Evolutionary conservation across 2,113 vertebrate species (phyloP).

Genomic region (Cardinalis cardinalis): DNA sequence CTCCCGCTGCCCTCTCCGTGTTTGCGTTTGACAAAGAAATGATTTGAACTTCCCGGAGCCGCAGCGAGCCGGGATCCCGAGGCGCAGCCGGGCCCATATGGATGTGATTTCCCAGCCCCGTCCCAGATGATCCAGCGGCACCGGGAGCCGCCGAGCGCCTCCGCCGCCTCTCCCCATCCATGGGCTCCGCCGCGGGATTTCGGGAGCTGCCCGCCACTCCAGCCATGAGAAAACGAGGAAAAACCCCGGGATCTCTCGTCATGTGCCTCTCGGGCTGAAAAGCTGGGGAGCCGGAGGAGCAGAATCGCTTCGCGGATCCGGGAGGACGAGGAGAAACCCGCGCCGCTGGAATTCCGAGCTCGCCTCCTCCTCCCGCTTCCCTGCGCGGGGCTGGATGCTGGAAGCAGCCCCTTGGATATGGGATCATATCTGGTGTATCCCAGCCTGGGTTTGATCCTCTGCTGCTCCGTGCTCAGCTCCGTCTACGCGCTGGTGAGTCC

Average conservation of each 20-base stretch:
- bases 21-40: slow-evolving; percentile 68
- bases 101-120: slow-evolving; percentile 86
- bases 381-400: slow-evolving; percentile 62
- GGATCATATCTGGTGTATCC: slow-evolving; percentile 81
- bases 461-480: slow-evolving; percentile 77
- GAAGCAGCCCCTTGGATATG: slow-evolving; percentile 80
- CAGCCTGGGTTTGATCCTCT: slow-evolving; percentile 84
- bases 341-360: neutral
- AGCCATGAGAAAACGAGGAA: slow-evolving; percentile 36
- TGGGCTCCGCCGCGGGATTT: neutral
- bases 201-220: neutral
- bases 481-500: slow-evolving; percentile 87
- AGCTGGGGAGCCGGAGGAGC: neutral
- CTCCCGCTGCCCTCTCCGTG: slow-evolving; percentile 17
- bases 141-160: neutral
- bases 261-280: slow-evolving; percentile 1
- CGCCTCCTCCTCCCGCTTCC: neutral
- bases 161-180: neutral
- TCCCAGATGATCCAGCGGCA: slow-evolving; percentile 69
- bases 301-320: neutral
- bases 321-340: neutral
- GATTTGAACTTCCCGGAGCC: slow-evolving; percentile 88
- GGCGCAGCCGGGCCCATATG: slow-evolving; percentile 77
- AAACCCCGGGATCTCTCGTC: neutral
- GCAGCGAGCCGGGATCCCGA: slow-evolving; percentile 74